Conservation (phyloP, 2,797 vertebrate species). For the Microchirus variegatus region DNA sequence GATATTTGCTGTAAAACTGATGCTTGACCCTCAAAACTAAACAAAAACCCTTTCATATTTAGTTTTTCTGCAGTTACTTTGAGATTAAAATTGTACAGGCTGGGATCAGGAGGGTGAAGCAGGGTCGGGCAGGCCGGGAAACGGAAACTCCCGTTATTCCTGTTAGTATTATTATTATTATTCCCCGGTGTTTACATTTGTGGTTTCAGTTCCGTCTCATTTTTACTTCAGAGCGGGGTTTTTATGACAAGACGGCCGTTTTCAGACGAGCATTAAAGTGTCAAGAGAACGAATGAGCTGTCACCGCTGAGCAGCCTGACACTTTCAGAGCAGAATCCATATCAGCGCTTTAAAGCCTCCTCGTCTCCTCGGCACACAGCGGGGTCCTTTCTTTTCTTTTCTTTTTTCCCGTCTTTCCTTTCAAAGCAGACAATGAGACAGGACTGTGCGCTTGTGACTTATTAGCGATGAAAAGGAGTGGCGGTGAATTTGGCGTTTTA, state of each 20-base stretch:
- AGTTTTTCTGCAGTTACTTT: background rate
- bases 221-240: slow-evolving; percentile 9
- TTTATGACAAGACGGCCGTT: slow-evolving; percentile 37
- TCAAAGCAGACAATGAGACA: slow-evolving; percentile 15
- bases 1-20: background rate
- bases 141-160: too few species aligned
- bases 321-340: slow-evolving; percentile 25
- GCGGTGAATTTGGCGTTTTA: slow-evolving; percentile 4
- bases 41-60: background rate
- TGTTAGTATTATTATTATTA: too few species aligned
- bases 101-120: background rate
- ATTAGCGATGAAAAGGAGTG: slow-evolving; percentile 9
- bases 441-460: slow-evolving; percentile 11
- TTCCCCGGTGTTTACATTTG: slow-evolving; percentile 18
- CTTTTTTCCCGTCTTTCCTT: too few species aligned
- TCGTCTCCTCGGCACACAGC: slow-evolving; percentile 19
- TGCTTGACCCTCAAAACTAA: background rate
- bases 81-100: background rate
- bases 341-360: slow-evolving; percentile 26
- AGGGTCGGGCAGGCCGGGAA: too few species aligned
- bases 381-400: background rate
- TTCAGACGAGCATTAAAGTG: slow-evolving; percentile 37
- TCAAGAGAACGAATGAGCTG: slow-evolving; percentile 34
- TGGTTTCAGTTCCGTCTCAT: slow-evolving; percentile 26
- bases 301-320: slow-evolving; percentile 14